phyloP scores from a whole-genome alignment of 2,797 vertebrate genomes.

The Alfaro cultratus region DNA sequence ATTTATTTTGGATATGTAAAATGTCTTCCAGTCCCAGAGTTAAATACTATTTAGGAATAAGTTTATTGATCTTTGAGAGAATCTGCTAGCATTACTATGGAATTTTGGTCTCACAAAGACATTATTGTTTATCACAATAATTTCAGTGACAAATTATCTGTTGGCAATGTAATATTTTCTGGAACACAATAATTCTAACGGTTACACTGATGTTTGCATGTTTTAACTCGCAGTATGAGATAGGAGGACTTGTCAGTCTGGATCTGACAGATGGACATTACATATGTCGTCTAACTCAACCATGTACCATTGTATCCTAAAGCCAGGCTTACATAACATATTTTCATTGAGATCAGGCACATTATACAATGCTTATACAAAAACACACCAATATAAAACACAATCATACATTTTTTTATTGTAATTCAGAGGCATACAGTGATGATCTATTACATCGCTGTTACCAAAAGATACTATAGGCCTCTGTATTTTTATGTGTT shows the following conservation, averaged over 20 bases:
- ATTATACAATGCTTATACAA: neutral
- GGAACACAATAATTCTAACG: neutral
- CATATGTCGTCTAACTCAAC: neutral
- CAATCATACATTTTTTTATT: neutral
- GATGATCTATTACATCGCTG: conserved; percentile 44
- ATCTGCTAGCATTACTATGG: too few species aligned
- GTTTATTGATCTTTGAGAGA: too few species aligned
- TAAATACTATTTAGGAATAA: too few species aligned
- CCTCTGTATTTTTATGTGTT: conserved; percentile 35
- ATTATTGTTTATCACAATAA: too few species aligned
- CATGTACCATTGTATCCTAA: neutral
- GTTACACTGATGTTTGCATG: neutral
- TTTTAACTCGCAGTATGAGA: neutral
- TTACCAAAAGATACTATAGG: conserved; percentile 53
- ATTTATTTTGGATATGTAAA: too few species aligned
- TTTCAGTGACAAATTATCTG: too few species aligned
- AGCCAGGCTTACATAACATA: neutral
- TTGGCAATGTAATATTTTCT: neutral
- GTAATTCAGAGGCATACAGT: conserved; percentile 3
- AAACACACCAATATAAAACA: neutral
- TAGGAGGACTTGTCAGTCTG: neutral
- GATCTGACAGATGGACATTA: neutral
- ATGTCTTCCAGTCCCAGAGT: too few species aligned
- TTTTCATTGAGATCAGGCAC: neutral
- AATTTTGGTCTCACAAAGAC: too few species aligned